Evolutionary conservation across 2,113 vertebrate genomes (phyloP).

Genomic region (Brachionichthys hirsutus): DNA sequence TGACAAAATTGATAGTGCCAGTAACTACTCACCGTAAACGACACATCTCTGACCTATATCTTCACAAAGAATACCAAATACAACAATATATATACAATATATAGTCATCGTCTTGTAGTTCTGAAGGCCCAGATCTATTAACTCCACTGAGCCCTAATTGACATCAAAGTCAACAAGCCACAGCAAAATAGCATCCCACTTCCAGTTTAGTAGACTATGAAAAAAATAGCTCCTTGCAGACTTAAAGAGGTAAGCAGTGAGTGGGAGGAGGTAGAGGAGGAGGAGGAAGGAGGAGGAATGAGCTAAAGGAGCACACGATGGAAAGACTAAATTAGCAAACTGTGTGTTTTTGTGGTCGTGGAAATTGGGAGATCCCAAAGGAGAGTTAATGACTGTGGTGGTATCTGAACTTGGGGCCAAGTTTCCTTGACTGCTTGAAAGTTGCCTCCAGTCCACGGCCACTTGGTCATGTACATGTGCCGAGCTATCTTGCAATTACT

Average conservation of each 20-base stretch:
- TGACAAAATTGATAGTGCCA: background rate
- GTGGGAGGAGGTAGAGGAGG: constrained; percentile 19
- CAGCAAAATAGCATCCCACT: constrained; percentile 49
- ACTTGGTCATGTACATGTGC: constrained; percentile 70
- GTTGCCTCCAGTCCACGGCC: constrained; percentile 63
- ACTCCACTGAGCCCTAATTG: constrained; percentile 33
- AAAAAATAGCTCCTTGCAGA: constrained; percentile 53
- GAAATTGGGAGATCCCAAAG: constrained; percentile 68
- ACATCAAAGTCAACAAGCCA: constrained; percentile 61
- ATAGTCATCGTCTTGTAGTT: constrained; percentile 50
- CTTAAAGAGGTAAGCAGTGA: constrained; percentile 24
- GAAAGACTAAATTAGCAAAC: constrained; percentile 75
- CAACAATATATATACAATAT: constrained; percentile 42
- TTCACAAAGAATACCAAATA: constrained; percentile 45
- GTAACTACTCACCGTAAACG: too few species aligned
- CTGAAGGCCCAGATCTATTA: constrained; percentile 43
- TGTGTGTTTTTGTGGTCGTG: constrained; percentile 71
- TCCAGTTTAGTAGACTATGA: constrained; percentile 47
- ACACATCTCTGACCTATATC: constrained; percentile 1
- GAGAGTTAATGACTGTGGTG: constrained; percentile 75
- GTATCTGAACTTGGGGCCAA: constrained; percentile 71
- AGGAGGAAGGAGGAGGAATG: constrained; percentile 41
- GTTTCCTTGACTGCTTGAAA: constrained; percentile 76
- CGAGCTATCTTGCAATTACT: constrained; percentile 64
- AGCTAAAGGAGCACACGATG: constrained; percentile 59